These are phyloP conservation scores for Diadophis punctatus DNA, from an alignment of 2,113 vertebrate species.

Conservation along the genomic window DNA sequence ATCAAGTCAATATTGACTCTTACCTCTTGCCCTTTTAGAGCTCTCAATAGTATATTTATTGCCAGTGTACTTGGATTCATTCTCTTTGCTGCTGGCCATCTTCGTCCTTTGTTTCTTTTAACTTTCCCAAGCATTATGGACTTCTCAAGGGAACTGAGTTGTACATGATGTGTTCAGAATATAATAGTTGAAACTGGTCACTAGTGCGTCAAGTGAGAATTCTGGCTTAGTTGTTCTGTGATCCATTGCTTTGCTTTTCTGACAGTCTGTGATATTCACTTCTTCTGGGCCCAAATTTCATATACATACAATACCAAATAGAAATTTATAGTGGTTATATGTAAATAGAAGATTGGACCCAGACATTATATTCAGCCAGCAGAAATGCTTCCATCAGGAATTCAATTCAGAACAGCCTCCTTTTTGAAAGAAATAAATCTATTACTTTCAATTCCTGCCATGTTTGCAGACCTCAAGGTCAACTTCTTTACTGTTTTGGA, in stretches of 20 bases:
- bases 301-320: neutral
- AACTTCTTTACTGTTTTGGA: neutral
- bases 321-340: neutral
- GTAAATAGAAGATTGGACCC: neutral
- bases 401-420: neutral
- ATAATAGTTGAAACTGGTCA: neutral
- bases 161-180: neutral
- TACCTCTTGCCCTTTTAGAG: neutral
- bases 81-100: neutral
- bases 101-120: neutral
- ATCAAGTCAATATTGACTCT: neutral
- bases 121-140: neutral
- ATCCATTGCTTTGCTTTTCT: neutral
- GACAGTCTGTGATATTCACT: neutral
- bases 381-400: neutral
- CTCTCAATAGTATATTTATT: neutral
- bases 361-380: neutral
- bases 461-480: no score
- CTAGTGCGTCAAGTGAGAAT: neutral
- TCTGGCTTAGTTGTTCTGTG: neutral
- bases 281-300: neutral
- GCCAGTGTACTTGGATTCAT: neutral
- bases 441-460: neutral
- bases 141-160: neutral
- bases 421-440: neutral